Evolutionary conservation across 2,113 vertebrate genomes (phyloP).

Genomic region (Megalops atlanticus): DNA sequence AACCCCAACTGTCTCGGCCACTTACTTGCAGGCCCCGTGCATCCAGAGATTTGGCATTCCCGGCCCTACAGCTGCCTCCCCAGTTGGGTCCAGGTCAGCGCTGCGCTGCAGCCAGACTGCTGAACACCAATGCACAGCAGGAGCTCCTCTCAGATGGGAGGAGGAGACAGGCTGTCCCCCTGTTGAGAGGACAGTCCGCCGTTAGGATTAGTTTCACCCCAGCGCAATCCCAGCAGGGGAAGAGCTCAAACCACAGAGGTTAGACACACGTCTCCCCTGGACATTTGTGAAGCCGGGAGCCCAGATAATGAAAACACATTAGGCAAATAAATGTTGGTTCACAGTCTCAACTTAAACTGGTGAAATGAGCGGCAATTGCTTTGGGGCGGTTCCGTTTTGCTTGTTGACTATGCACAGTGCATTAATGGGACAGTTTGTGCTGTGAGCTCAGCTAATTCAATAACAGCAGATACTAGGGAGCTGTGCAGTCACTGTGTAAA

Average conservation of each 20-base stretch:
- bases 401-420: conserved; percentile 60
- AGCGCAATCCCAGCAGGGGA: conserved; percentile 31
- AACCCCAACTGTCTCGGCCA: conserved; percentile 65
- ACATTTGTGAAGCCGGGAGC: conserved; percentile 72
- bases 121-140: conserved; percentile 45
- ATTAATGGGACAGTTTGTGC: conserved; percentile 41
- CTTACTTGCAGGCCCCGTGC: conserved; percentile 53
- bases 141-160: conserved; percentile 15
- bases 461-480: conserved; percentile 34
- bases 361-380: conserved; percentile 55
- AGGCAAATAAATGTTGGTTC: conserved; percentile 77
- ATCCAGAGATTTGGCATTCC: conserved; percentile 67
- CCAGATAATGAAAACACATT: conserved; percentile 80
- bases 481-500: background rate
- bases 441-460: conserved; percentile 42
- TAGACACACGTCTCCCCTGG: conserved; percentile 55
- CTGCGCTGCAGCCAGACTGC: conserved; percentile 42
- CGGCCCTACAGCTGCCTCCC: conserved; percentile 67
- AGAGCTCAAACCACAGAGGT: conserved; percentile 56
- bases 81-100: conserved; percentile 68
- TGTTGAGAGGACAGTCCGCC: conserved; percentile 27
- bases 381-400: conserved; percentile 61
- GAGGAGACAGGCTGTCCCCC: conserved; percentile 21
- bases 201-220: conserved; percentile 17
- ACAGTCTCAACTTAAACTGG: conserved; percentile 75